Conservation (phyloP, 2,113 vertebrate genomes). For the rabbit (Oryctolagus cuniculus) region DNA sequence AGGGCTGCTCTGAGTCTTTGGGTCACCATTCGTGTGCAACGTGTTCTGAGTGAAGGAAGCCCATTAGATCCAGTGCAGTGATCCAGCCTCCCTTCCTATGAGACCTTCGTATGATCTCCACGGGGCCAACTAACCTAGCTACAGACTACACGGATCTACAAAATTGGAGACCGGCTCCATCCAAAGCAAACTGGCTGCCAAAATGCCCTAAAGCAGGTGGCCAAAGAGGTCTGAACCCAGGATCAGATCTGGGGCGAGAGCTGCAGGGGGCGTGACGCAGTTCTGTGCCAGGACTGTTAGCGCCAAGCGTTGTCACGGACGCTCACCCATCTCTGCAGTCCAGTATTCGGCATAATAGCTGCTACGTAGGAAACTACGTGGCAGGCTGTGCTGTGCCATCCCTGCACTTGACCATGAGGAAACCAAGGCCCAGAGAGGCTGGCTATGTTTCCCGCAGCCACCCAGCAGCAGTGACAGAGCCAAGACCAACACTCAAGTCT, state of each 20-base stretch:
- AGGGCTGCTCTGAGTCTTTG: not conserved
- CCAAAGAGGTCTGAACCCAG: not conserved
- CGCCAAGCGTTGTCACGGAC: not conserved
- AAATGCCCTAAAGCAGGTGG: not conserved
- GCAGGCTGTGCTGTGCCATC: no score
- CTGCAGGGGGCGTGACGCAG: fast-evolving
- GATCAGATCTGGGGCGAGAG: not conserved
- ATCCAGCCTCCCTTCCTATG: not conserved
- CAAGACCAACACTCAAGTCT: not conserved
- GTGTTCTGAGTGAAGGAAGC: not conserved
- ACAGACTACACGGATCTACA: not conserved
- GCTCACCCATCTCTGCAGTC: not conserved
- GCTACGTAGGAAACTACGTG: not conserved
- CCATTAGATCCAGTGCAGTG: no score
- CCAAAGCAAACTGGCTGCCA: not conserved
- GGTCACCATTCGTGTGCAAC: fast-evolving
- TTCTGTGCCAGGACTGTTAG: fast-evolving
- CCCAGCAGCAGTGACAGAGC: not conserved
- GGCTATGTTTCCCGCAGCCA: not conserved
- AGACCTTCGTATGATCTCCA: not conserved
- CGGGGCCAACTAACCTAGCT: not conserved
- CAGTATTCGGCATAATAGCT: not conserved
- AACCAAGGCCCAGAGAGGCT: not conserved
- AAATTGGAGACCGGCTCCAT: not conserved
- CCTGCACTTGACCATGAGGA: not conserved